Conservation (phyloP, 2,797 vertebrate genomes). For the Botia almorhae region DNA sequence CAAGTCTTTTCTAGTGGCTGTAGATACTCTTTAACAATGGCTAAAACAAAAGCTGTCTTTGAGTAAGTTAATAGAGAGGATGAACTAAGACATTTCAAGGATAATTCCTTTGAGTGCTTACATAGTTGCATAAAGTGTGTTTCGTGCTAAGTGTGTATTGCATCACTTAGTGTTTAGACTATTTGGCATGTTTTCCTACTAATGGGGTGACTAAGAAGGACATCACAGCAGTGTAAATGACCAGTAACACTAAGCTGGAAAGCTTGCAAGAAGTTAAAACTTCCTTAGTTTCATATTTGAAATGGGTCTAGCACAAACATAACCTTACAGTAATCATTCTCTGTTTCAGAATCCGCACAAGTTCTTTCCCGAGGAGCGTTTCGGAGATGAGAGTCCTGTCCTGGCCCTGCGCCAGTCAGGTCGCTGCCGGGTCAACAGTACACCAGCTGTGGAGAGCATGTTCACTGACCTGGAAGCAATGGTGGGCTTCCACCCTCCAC, state of each 20-base stretch:
- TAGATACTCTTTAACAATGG: not conserved
- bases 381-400: slow-evolving; percentile 96
- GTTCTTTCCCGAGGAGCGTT: slow-evolving; percentile 97
- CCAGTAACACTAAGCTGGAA: slow-evolving; percentile 6
- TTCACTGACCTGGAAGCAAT: slow-evolving; percentile 94
- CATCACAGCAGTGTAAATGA: not conserved
- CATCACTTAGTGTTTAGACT: not conserved
- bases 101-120: too few species aligned
- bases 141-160: not conserved
- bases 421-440: slow-evolving; percentile 93
- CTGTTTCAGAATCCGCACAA: slow-evolving; percentile 93
- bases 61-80: not conserved
- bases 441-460: slow-evolving; percentile 92
- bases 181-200: not conserved
- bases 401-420: slow-evolving; percentile 91
- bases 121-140: too few species aligned
- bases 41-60: not conserved
- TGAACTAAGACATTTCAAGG: not conserved
- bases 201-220: slow-evolving; percentile 1
- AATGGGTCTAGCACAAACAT: slow-evolving; percentile 19
- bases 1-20: not conserved
- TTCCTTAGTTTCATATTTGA: not conserved
- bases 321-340: not conserved
- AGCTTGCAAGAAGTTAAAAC: not conserved
- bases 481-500: slow-evolving; percentile 93